phyloP scores from a whole-genome alignment of 2,888 invertebrate species.

The Matsumyia berberina region DNA sequence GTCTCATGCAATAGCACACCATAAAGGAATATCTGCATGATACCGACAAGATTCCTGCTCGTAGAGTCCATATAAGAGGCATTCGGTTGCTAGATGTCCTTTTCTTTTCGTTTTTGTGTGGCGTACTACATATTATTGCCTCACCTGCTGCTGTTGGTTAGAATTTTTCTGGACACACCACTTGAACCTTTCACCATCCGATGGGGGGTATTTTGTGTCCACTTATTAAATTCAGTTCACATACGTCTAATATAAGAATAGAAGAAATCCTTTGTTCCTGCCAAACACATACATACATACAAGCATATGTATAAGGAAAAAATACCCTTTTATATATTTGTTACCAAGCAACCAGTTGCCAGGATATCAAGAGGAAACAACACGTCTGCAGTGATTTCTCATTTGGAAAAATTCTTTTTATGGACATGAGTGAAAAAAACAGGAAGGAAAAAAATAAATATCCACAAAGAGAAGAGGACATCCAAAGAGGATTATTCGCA shows the following conservation, averaged over 20 bases:
- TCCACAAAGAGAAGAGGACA: slow-evolving; percentile 6
- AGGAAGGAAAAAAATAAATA: background rate
- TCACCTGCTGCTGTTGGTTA: slow-evolving; percentile 51
- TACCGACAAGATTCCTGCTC: slow-evolving; percentile 28
- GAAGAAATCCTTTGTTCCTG: slow-evolving; percentile 17
- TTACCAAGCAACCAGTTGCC: slow-evolving; percentile 64
- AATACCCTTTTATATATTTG: slow-evolving; percentile 41
- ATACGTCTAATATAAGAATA: background rate
- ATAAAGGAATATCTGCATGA: slow-evolving; percentile 55
- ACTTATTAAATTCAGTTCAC: slow-evolving; percentile 64
- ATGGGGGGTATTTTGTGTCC: slow-evolving; percentile 58
- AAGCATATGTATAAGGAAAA: background rate
- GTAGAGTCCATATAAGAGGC: slow-evolving; percentile 16
- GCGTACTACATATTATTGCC: slow-evolving; percentile 14
- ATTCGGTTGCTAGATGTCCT: slow-evolving; percentile 39
- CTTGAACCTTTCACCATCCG: slow-evolving; percentile 46
- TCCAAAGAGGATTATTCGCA: slow-evolving; percentile 50
- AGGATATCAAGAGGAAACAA: slow-evolving; percentile 45
- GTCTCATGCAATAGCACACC: slow-evolving; percentile 52
- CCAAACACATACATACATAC: background rate
- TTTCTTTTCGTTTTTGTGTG: slow-evolving; percentile 24
- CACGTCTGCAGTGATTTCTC: slow-evolving; percentile 42
- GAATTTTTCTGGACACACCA: slow-evolving; percentile 54
- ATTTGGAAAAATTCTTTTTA: slow-evolving; percentile 30
- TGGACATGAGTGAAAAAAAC: no score